phyloP scores from a whole-genome alignment of 2,888 invertebrate genomes.

The Phortica magna region DNA sequence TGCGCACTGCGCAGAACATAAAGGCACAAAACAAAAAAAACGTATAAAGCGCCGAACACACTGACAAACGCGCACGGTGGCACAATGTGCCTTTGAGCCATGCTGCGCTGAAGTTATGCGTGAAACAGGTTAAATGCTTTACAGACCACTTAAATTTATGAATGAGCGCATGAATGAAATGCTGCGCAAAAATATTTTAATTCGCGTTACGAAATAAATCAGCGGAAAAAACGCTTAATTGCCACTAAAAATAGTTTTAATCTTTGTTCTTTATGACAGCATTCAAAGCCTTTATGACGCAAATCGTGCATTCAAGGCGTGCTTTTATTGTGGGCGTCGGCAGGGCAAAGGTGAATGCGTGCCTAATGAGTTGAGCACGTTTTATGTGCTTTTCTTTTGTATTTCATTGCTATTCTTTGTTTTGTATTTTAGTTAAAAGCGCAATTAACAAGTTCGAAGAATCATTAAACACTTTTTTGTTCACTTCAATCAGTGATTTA shows the following conservation, averaged over 20 bases:
- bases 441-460: no score
- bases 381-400: no score
- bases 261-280: background rate
- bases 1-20: conserved; percentile 20
- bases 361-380: no score
- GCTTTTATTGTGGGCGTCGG: background rate
- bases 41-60: background rate
- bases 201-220: background rate
- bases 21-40: background rate
- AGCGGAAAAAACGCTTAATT: conserved; percentile 54
- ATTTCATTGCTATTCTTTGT: no score
- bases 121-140: background rate
- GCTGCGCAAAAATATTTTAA: conserved; percentile 48
- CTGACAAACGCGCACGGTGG: background rate
- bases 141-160: conserved; percentile 16
- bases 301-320: background rate
- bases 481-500: conserved; percentile 18
- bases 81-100: background rate
- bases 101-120: background rate
- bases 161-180: background rate
- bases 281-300: background rate
- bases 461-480: no score
- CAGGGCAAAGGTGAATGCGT: background rate
- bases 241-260: conserved; percentile 56
- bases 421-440: no score